Base-by-base conservation (phyloP, 2,888 invertebrate genomes). In the Metacarcinus magister region DNA sequence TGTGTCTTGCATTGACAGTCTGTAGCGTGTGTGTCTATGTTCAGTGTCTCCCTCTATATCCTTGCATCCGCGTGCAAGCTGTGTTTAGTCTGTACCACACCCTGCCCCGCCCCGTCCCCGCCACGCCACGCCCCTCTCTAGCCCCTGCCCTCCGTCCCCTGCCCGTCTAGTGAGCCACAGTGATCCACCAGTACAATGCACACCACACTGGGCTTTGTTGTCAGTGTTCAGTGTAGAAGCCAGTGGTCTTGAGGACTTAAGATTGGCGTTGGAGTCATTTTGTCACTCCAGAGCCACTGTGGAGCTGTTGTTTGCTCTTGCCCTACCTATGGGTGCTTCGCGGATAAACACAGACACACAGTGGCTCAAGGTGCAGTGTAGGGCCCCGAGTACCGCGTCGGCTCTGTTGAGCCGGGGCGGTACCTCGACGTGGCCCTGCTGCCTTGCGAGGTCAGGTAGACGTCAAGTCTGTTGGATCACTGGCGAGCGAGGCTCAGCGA, bases 11-110 rank as follows among this genome's bases (percentile, higher is more conserved):
- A 87, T 39, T n/a, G 28, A 87, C 32, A 87, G 87, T 87, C 87
- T 87, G 87, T 87, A 87, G 87, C 87, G 87, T 87, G 87, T 87
- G 87, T 87, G 87, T 87, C 87, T 87, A 39, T 87, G 87, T 39
- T 87, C 87, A 87, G 32, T 87, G 87, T 87, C 87, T 87, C 87
- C 87, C 87, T 87, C 32, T 87, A 39, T 87, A 87, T 7, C 87
- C 87, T 87, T 87, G 87, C 87, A 87, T 87, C 87, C 39, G 87
- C 87, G 87, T 87, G 87, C 39, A 32, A 87, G 87, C 87, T 87
- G 87, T 87, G 87, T 87, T 32, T 87, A 87, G 87, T 87, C 87
- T 87, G 87, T 87, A n/a, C 23, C 39, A 87, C 87, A 87, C 87
- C 87, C 87, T 87, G 87, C 87, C 87, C 87, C 87, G 87, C 32